Evolutionary conservation across 1,140 invertebrate species (phyloP).

Genomic region (Sinella curviseta): DNA sequence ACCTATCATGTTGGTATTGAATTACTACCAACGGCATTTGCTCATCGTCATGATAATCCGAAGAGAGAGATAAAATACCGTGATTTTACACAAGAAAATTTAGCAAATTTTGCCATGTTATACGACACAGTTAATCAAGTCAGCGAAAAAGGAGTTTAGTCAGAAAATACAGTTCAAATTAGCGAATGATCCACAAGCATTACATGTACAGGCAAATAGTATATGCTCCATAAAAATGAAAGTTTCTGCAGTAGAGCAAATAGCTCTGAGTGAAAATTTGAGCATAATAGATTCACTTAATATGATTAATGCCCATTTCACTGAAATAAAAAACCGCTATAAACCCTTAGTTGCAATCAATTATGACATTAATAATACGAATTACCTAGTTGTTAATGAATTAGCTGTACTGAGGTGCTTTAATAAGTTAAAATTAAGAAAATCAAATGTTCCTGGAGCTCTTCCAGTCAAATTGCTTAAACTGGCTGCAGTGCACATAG

Average conservation of each 20-base stretch:
- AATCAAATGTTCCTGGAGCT: constrained; percentile 4
- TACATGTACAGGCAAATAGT: neutral
- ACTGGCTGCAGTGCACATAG: neutral
- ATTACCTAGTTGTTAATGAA: neutral
- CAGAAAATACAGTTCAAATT: neutral
- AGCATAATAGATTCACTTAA: neutral
- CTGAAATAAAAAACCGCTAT: neutral
- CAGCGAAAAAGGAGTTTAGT: neutral
- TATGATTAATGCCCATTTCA: neutral
- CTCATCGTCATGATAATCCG: neutral
- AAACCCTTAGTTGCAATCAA: neutral
- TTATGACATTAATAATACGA: neutral
- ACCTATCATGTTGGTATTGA: neutral
- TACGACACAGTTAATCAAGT: neutral
- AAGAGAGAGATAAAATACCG: neutral
- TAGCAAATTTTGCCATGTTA: neutral
- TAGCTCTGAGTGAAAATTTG: neutral
- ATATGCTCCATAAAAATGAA: neutral
- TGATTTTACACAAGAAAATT: neutral
- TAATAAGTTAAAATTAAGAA: neutral
- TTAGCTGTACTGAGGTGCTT: neutral
- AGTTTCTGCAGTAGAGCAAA: neutral
- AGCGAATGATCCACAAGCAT: neutral
- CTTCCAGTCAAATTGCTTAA: constrained; percentile 7
- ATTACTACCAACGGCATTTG: neutral